These are phyloP conservation scores for Ochotona curzoniae DNA, from an alignment of 2,113 vertebrate species.

Conservation along the genomic window DNA sequence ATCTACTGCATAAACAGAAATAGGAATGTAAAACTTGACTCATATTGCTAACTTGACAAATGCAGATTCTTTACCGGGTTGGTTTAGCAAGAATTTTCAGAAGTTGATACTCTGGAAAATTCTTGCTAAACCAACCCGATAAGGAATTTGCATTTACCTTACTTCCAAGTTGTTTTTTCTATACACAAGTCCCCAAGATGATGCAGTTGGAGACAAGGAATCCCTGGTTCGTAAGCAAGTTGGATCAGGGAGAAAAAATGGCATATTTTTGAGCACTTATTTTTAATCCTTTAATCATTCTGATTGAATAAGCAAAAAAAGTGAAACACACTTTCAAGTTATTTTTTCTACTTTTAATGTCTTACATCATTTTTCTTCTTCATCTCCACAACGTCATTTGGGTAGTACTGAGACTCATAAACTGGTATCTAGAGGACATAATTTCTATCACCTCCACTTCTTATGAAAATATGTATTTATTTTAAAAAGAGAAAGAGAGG, in stretches of 20 bases:
- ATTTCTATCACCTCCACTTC: not conserved
- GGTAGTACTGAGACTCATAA: not conserved
- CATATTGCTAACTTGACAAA: not conserved
- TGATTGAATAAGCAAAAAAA: no score
- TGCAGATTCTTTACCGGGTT: no score
- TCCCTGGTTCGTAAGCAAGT: conserved; percentile 90
- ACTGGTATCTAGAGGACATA: not conserved
- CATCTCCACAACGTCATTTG: not conserved
- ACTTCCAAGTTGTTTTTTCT: conserved; percentile 90
- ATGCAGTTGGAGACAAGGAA: conserved; percentile 91
- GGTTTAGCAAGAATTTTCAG: not conserved
- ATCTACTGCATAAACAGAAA: not conserved
- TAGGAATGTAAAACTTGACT: not conserved
- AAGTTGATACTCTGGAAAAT: not conserved
- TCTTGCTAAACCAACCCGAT: not conserved
- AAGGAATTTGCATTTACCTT: conserved; percentile 83
- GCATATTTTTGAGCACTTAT: not conserved
- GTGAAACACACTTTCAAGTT: not conserved
- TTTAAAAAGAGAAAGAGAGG: no score
- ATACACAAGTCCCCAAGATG: conserved; percentile 91
- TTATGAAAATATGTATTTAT: no score
- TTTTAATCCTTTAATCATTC: no score
- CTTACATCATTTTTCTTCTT: not conserved
- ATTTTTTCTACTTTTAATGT: not conserved
- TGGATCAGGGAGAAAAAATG: conserved; percentile 79